Base-by-base conservation (phyloP, 1,140 invertebrate species). In the Brachionus sp. region DNA sequence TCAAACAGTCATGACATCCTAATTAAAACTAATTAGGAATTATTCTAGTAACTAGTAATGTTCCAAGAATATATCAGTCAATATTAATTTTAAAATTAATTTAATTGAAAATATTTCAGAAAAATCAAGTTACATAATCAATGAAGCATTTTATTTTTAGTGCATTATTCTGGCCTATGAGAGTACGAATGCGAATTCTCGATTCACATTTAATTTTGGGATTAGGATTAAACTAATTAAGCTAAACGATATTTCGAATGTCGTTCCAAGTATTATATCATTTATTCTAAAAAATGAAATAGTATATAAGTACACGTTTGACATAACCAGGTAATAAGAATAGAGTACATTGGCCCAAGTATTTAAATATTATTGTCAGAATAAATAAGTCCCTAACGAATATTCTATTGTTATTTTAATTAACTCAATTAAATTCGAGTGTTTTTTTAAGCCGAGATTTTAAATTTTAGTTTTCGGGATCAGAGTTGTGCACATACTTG, bases 341-440 rank as follows among this genome's bases (percentile, higher is more conserved):
- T 19, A 57, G 50, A 57, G 50, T 57, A 57, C 50, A 57, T 70
- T 39, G 33, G 19, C 6, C 7, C 16, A 16, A 5, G 5, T 70
- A 37, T 37, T 70, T 39, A 70, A 19, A 39, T 70, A 37, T 5
- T 39, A 44, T 39, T 37, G 66, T 70, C 66, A 42, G 35, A n/a
- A 37, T 42, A 39, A 70, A 70, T 70, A 70, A 70, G 66, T 70
- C 66, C n/a, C 66, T 70, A 75, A 75, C 70, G 70, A 75, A 75
- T 75, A 75, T 75, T 75, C 70, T 50, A 75, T 75, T 75, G 70
- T 75, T 75, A 75, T 75, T 75, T 13, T 46, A 46, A 25, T 75
- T 75, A 33, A 75, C 44, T 75, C 23, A 75, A 25, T 75, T 46
- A 25, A 75, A 75, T 75, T 75, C 42, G 44, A 75, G 70, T 75